These are phyloP conservation scores for Corella eumyota DNA, from an alignment of 23 tunicate species.

Conservation along the genomic window DNA sequence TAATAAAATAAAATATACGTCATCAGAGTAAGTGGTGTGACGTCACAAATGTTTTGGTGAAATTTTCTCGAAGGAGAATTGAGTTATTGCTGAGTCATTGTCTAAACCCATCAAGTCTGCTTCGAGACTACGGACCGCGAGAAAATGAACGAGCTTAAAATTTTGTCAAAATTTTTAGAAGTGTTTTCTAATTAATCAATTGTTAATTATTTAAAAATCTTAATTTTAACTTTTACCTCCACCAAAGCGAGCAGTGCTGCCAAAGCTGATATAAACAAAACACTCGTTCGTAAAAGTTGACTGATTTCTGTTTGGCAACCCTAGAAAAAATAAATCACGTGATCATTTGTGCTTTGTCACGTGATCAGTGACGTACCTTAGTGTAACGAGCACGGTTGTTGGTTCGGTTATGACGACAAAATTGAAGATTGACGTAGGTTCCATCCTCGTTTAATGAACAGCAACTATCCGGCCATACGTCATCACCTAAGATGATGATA, in stretches of 20 bases:
- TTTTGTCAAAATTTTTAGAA: not conserved
- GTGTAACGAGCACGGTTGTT: conserved; percentile 10
- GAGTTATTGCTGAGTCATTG: conserved; percentile 22
- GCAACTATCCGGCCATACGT: conserved; percentile 48
- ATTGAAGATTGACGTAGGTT: conserved; percentile 8
- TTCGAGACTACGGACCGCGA: conserved; percentile 36
- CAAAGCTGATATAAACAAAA: conserved; percentile 9
- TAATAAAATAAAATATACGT: no score
- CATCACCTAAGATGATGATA: conserved; percentile 5
- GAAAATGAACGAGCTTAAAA: conserved; percentile 27
- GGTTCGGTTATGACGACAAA: conserved; percentile 12
- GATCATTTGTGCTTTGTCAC: no score
- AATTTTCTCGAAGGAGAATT: conserved; percentile 28
- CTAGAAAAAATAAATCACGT: conserved; percentile 14
- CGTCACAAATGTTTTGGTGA: no score
- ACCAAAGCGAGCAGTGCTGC: conserved; percentile 10
- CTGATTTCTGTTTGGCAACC: conserved; percentile 33
- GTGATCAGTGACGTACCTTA: conserved; percentile 3
- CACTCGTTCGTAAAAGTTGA: conserved; percentile 8
- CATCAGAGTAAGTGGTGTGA: no score
- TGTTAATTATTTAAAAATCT: not conserved
- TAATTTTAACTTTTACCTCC: conserved; percentile 10
- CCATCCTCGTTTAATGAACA: conserved; percentile 10
- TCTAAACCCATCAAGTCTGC: conserved; percentile 21
- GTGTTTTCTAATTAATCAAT: conserved; percentile 1